Conservation (phyloP, 2,113 vertebrate species). For the Piprites chloris region DNA sequence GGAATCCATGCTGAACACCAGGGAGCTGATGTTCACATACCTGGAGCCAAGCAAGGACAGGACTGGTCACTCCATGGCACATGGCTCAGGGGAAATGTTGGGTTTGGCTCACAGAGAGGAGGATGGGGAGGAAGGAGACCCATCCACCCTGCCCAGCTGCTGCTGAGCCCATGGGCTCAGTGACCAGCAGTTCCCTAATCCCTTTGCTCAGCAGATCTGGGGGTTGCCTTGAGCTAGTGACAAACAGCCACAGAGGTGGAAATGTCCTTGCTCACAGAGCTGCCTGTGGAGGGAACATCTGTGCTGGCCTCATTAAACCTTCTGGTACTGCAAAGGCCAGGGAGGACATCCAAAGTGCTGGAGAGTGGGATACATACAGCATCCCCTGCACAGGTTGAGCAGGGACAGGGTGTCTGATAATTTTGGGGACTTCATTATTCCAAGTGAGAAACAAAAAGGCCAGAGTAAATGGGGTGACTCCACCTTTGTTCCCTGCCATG, state of each 20-base stretch:
- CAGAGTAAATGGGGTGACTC: not conserved
- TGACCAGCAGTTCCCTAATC: not conserved
- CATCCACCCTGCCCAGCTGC: not conserved
- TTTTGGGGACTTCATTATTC: not conserved
- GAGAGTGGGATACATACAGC: not conserved
- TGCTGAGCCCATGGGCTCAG: not conserved
- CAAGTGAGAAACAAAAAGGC: not conserved
- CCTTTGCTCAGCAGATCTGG: not conserved
- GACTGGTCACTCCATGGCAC: not conserved
- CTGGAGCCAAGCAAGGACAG: conserved; percentile 52
- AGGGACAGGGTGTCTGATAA: not conserved
- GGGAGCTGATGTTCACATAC: conserved; percentile 92
- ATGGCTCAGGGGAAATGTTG: not conserved
- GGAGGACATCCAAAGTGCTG: not conserved
- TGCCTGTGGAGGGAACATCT: not conserved
- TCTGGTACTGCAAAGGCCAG: not conserved
- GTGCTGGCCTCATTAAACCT: not conserved
- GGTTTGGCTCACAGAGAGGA: not conserved
- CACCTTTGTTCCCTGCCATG: not conserved
- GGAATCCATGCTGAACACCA: conserved; percentile 90
- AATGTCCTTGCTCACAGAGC: not conserved
- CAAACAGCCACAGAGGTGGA: not conserved
- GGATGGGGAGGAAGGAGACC: not conserved
- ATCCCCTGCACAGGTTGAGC: not conserved
- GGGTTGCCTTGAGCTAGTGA: not conserved